Evolutionary conservation across 2,888 invertebrate species (phyloP).

Genomic region (Cabera pusaria): DNA sequence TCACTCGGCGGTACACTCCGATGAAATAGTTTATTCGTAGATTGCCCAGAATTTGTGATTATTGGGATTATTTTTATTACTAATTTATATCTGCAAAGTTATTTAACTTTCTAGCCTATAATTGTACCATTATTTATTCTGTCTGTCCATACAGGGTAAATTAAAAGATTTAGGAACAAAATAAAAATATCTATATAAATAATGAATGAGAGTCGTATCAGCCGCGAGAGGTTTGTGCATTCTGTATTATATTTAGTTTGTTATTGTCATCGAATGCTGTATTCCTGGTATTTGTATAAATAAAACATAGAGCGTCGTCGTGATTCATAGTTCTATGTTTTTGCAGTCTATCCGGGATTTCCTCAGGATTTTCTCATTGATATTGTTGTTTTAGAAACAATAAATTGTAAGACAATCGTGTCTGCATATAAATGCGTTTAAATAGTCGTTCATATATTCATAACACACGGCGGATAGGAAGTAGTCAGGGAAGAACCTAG

Average conservation of each 20-base stretch:
- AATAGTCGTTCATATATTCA: constrained; percentile 5
- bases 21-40: constrained; percentile 28
- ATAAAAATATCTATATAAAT: too few relatives aligned
- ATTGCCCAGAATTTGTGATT: constrained; percentile 19
- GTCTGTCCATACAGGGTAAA: too few relatives aligned
- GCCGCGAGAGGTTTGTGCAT: too few relatives aligned
- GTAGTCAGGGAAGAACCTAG: constrained; percentile 9
- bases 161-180: too few relatives aligned
- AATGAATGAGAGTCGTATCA: too few relatives aligned
- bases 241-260: constrained; percentile 11
- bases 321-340: constrained; percentile 21
- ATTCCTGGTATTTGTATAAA: constrained; percentile 20
- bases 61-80: too few relatives aligned
- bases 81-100: too few relatives aligned
- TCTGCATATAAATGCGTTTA: constrained; percentile 15
- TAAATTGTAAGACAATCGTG: constrained; percentile 11
- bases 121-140: too few relatives aligned
- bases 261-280: constrained; percentile 8
- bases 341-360: constrained; percentile 24
- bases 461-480: constrained; percentile 7
- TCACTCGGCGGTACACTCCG: constrained; percentile 13
- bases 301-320: constrained; percentile 10
- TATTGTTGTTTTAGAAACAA: constrained; percentile 14
- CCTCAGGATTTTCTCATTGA: constrained; percentile 16
- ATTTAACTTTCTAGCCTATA: too few relatives aligned